Base-by-base conservation (phyloP, 2,113 vertebrate genomes). In the Eupsittula cactorum region DNA sequence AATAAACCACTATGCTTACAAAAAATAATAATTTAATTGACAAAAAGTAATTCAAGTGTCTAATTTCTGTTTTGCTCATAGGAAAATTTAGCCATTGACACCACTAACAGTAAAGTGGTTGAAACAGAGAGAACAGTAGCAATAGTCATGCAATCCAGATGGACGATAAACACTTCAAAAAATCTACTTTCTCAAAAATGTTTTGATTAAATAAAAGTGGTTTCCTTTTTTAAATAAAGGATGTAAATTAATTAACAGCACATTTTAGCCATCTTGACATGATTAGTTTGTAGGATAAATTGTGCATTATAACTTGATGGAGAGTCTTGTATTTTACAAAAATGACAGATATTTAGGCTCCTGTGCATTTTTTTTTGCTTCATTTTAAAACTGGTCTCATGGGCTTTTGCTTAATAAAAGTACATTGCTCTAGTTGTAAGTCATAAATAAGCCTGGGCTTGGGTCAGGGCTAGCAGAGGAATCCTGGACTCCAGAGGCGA, bases 351-450 rank as follows among this genome's bases (percentile, higher is more conserved):
- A 83, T 76, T 95, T 74, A 70, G 55, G 75, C 50, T 93, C 67
- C 65, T 63, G 44, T 86, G 52, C 60, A 28, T 55, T 91, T 85
- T 41, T 41, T 94, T 91, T n/a, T n/a, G 2, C 81, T 90, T 75
- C 52, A 74, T 96, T 95, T 93, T 46, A 77, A 93, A 93, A 87
- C 25, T 37, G 10, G n/a, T 77, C 90, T 75, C 76, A 37, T 65
- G 90, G 84, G 93, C 13, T 92, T 93, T 76, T 28, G 5, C 60
- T 93, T 91, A 92, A 94, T 93, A 94, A 92, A 95, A 95, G 84
- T 64, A 55, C 0, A 0, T 75, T 73, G 37, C 79, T 87, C 4
- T 67, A 49, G 63, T 35, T 69, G 21, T 74, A 79, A 88, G 60
- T 81, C 77, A 69, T 93, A 97, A 97, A 92, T 90, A 93, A 97